Conservation (phyloP, 2,888 invertebrate species). For the Mystacides longicornis region DNA sequence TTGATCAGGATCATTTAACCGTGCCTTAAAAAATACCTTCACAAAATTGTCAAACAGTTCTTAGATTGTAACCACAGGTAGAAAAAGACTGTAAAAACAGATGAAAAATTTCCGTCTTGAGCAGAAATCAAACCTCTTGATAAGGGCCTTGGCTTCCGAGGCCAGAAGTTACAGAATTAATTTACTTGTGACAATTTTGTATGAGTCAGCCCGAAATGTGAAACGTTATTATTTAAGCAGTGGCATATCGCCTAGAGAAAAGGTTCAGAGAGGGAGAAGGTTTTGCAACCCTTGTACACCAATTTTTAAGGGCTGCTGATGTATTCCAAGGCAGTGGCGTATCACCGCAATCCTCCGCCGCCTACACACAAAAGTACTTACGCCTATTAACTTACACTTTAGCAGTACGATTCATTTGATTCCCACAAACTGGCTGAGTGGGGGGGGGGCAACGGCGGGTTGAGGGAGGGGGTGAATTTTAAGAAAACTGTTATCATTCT, state of each 20-base stretch:
- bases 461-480: neutral
- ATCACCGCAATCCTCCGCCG: constrained; percentile 6
- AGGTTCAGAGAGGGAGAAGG: neutral
- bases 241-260: constrained; percentile 1
- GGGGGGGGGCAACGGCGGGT: constrained; percentile 3
- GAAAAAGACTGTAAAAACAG: too few species aligned
- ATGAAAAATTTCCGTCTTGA: too few species aligned
- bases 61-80: too few species aligned
- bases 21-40: too few species aligned
- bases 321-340: constrained; percentile 3
- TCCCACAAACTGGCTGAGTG: constrained; percentile 7
- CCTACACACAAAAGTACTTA: neutral
- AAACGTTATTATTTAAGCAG: neutral
- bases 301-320: constrained; percentile 10
- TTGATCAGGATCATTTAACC: too few species aligned
- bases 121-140: too few species aligned
- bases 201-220: neutral
- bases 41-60: too few species aligned
- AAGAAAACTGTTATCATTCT: constrained; percentile 5
- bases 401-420: constrained; percentile 19
- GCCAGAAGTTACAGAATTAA: too few species aligned
- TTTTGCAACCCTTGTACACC: constrained; percentile 12
- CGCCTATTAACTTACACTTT: neutral
- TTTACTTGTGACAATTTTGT: too few species aligned
- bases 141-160: too few species aligned